These are phyloP conservation scores for Cosmia trapezina DNA, from an alignment of 2,888 invertebrate genomes.

Conservation along the genomic window DNA sequence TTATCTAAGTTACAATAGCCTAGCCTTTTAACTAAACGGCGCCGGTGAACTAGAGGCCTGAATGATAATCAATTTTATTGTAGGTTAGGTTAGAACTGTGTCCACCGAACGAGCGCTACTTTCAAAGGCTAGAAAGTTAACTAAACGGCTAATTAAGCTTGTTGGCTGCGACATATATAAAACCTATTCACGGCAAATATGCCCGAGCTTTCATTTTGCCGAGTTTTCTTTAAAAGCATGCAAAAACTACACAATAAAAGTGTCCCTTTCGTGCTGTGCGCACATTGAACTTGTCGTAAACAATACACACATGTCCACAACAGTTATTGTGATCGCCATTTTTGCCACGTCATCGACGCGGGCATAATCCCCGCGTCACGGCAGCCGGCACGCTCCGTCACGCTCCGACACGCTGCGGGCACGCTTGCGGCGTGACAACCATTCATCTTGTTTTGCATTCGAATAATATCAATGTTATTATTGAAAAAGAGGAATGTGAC, in stretches of 20 bases:
- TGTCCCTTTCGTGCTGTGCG: neutral
- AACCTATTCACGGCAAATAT: neutral
- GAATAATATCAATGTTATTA: slow-evolving; percentile 57
- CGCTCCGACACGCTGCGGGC: slow-evolving; percentile 22
- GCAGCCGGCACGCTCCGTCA: slow-evolving; percentile 33
- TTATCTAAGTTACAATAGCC: too few relatives aligned
- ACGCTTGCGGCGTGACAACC: slow-evolving; percentile 29
- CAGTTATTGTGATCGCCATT: slow-evolving; percentile 38
- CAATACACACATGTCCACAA: slow-evolving; percentile 27
- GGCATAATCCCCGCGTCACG: slow-evolving; percentile 42
- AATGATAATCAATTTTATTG: too few relatives aligned
- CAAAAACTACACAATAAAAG: slow-evolving; percentile 1
- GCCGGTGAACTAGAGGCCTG: too few relatives aligned
- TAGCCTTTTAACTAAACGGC: too few relatives aligned
- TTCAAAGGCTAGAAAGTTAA: too few relatives aligned
- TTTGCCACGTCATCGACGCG: slow-evolving; percentile 50
- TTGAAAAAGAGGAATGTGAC: slow-evolving; percentile 46
- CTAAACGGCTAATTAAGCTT: too few relatives aligned
- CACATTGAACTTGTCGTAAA: slow-evolving; percentile 24
- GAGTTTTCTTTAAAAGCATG: neutral
- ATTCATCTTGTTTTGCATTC: slow-evolving; percentile 59
- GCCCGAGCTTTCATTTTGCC: neutral
- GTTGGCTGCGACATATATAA: neutral
- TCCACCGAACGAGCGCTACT: too few relatives aligned
- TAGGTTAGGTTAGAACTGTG: too few relatives aligned